Conservation (phyloP, 2,888 invertebrate genomes). For the Asteroscopus sphinx region DNA sequence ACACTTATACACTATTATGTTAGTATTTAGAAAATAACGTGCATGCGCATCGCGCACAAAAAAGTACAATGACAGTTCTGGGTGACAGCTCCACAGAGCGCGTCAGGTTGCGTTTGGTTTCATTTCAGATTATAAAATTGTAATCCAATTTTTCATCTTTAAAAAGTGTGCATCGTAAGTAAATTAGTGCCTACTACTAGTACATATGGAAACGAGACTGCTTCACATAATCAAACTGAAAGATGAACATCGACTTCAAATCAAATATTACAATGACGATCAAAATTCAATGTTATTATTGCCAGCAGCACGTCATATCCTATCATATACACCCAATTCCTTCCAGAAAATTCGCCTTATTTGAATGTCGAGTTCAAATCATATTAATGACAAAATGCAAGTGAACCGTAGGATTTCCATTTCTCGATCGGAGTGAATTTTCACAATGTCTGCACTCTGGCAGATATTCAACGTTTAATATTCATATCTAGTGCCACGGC, state of each 20-base stretch:
- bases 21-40: too few species aligned
- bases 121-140: too few species aligned
- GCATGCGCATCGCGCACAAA: too few species aligned
- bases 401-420: slow-evolving; percentile 81
- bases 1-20: too few species aligned
- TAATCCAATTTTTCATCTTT: too few species aligned
- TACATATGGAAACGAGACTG: too few species aligned
- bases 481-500: slow-evolving; percentile 75
- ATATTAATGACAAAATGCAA: slow-evolving; percentile 82
- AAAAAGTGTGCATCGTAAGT: too few species aligned
- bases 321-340: slow-evolving; percentile 45
- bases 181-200: too few species aligned
- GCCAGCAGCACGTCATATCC: slow-evolving; percentile 38
- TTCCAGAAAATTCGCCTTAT: slow-evolving; percentile 58
- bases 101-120: too few species aligned
- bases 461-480: slow-evolving; percentile 82
- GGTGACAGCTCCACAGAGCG: too few species aligned
- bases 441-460: slow-evolving; percentile 78
- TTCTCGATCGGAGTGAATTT: slow-evolving; percentile 78
- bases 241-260: slow-evolving; percentile 22
- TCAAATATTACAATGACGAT: slow-evolving; percentile 29
- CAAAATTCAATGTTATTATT: slow-evolving; percentile 45
- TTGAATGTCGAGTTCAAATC: slow-evolving; percentile 74
- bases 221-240: slow-evolving; percentile 9
- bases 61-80: too few species aligned